Evolutionary conservation across 64 coral and sea anemone genomes (phyloP).

Genomic region (Montipora efflorescens): DNA sequence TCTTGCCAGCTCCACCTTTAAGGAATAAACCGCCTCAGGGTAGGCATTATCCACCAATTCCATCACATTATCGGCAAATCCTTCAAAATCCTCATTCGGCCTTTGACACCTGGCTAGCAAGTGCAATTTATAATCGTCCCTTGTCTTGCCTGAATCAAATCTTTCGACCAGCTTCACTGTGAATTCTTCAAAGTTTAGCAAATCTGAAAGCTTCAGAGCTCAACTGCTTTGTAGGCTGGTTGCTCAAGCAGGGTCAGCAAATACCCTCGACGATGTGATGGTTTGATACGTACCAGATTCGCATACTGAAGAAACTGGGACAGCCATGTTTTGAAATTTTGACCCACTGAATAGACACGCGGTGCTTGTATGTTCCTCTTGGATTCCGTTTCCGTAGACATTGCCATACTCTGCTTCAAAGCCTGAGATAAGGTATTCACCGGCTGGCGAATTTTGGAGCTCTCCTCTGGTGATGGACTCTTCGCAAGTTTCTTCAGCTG

Average conservation of each 20-base stretch:
- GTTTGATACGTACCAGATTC: not conserved
- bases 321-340: constrained; percentile 51
- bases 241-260: constrained; percentile 59
- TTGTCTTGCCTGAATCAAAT: constrained; percentile 69
- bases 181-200: not conserved
- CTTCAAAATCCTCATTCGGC: constrained; percentile 23
- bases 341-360: constrained; percentile 33
- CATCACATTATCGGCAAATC: constrained; percentile 4
- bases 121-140: constrained; percentile 48
- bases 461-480: not conserved
- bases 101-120: constrained; percentile 35
- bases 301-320: constrained; percentile 53
- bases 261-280: constrained; percentile 30
- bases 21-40: not conserved
- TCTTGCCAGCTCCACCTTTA: constrained; percentile 50
- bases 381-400: not conserved
- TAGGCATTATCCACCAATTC: constrained; percentile 23
- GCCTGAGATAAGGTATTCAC: constrained; percentile 28
- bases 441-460: constrained; percentile 18
- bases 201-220: constrained; percentile 36
- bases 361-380: not conserved
- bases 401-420: constrained; percentile 9
- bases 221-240: constrained; percentile 55
- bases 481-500: not conserved
- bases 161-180: not conserved